Evolutionary conservation across 2,113 vertebrate species (phyloP).

Genomic region (Candoia aspera): DNA sequence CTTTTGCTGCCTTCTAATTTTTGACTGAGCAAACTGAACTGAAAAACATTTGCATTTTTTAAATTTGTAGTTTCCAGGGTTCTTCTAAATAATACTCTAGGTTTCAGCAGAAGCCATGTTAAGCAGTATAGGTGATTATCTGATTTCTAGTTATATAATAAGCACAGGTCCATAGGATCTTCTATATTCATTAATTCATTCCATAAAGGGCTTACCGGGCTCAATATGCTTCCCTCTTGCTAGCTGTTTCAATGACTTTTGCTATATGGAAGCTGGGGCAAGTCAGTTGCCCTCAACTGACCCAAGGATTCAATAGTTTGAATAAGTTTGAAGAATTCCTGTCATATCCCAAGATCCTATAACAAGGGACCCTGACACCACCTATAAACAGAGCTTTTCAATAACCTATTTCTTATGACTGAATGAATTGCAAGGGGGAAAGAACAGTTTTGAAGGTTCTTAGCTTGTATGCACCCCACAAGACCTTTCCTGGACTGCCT

Average conservation of each 20-base stretch:
- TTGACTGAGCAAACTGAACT: neutral
- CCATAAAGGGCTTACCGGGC: neutral
- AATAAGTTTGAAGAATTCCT: neutral
- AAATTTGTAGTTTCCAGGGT: neutral
- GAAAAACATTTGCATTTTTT: neutral
- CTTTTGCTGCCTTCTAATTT: neutral
- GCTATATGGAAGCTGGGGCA: neutral
- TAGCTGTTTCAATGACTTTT: neutral
- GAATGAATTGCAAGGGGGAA: neutral
- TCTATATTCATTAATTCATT: neutral
- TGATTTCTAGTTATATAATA: neutral
- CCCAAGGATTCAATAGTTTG: neutral
- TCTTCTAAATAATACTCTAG: neutral
- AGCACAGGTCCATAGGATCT: neutral
- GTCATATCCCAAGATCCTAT: neutral
- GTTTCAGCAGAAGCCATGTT: neutral
- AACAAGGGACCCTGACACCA: neutral
- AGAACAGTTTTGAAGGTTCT: neutral
- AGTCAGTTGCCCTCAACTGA: neutral
- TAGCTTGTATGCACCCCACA: neutral
- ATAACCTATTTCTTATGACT: neutral
- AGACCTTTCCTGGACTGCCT: neutral
- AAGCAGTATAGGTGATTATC: neutral
- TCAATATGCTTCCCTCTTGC: neutral
- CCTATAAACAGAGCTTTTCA: neutral